These are phyloP conservation scores for Mirounga angustirostris DNA, from an alignment of 2,113 vertebrate species.

Conservation along the genomic window DNA sequence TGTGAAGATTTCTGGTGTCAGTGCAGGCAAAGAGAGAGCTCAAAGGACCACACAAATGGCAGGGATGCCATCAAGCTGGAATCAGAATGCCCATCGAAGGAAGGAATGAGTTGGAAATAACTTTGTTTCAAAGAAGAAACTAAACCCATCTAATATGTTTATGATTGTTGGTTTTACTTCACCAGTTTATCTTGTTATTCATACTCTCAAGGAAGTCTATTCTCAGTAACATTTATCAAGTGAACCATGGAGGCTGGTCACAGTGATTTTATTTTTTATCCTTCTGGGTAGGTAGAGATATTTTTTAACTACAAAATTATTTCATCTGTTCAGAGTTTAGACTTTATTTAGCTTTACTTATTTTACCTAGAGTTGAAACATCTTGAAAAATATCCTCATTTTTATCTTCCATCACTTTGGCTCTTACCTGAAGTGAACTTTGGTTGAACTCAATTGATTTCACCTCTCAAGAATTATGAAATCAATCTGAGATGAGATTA, in stretches of 20 bases:
- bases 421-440: conserved; percentile 40
- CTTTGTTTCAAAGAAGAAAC: not conserved
- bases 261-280: not conserved
- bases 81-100: not conserved
- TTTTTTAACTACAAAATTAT: not conserved
- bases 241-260: not conserved
- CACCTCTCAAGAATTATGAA: conserved; percentile 30
- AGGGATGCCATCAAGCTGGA: not conserved
- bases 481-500: conserved; percentile 43
- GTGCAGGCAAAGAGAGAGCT: not conserved
- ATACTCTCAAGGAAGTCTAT: not conserved
- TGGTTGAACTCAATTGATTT: conserved; percentile 27
- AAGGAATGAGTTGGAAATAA: not conserved
- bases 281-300: not conserved
- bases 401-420: not conserved
- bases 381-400: conserved; percentile 42
- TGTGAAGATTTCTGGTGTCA: not conserved
- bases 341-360: conserved; percentile 49
- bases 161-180: conserved; percentile 3
- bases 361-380: conserved; percentile 17
- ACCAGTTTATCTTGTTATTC: conserved; percentile 9
- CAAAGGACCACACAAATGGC: not conserved
- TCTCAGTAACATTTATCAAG: not conserved
- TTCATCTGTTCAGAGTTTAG: not conserved
- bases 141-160: not conserved